These are phyloP conservation scores for Mnemiopsis leidyi DNA, from an alignment of 37 sponge, comb jelly and placozoan genomes.

Conservation along the genomic window DNA sequence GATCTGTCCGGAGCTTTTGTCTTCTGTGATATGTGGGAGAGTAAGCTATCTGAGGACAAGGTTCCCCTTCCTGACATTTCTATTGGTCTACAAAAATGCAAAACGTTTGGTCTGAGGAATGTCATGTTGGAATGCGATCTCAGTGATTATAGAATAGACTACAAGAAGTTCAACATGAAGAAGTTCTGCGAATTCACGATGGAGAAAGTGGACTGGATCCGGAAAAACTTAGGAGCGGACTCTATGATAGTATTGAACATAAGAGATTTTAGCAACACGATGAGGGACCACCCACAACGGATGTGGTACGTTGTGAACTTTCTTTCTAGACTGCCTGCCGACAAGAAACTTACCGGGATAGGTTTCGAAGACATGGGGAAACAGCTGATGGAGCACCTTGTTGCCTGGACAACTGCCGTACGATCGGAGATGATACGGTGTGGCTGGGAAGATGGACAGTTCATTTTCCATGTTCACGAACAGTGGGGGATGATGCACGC, in stretches of 20 bases:
- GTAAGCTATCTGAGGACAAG: constrained; percentile 55
- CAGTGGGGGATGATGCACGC: constrained; percentile 82
- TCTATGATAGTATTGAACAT: constrained; percentile 74
- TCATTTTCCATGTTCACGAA: constrained; percentile 79
- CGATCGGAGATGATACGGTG: constrained; percentile 73
- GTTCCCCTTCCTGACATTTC: constrained; percentile 50
- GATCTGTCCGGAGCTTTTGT: constrained; percentile 70
- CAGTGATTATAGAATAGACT: background rate
- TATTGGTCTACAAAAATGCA: constrained; percentile 71
- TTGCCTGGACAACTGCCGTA: constrained; percentile 75
- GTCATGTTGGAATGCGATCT: constrained; percentile 80
- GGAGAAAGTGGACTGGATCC: constrained; percentile 72
- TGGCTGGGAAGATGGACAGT: constrained; percentile 74
- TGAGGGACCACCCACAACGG: constrained; percentile 70
- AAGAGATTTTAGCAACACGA: constrained; percentile 77
- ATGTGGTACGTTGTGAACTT: constrained; percentile 71
- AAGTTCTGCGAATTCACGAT: constrained; percentile 71
- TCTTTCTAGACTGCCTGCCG: constrained; percentile 70
- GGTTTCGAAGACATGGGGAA: constrained; percentile 80
- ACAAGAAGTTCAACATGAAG: constrained; percentile 69
- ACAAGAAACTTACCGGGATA: constrained; percentile 69
- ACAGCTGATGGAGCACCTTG: constrained; percentile 79
- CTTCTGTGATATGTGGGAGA: constrained; percentile 79
- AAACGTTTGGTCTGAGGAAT: constrained; percentile 71
- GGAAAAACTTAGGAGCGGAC: constrained; percentile 59